Conservation (phyloP, 2,797 vertebrate genomes). For the Xenops minutus region DNA sequence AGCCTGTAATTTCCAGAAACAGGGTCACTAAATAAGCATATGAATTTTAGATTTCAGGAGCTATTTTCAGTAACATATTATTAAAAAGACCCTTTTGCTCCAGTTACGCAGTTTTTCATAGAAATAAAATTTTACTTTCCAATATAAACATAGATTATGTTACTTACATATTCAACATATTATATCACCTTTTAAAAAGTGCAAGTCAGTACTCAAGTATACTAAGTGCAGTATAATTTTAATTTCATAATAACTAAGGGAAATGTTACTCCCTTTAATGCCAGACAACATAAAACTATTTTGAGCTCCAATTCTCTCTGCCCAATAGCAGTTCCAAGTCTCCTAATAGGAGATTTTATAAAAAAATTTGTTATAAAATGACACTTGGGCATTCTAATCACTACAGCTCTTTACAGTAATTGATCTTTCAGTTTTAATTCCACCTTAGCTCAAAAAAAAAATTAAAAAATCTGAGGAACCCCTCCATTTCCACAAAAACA, state of each 20-base stretch:
- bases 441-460: neutral
- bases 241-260: neutral
- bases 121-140: neutral
- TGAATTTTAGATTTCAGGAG: neutral
- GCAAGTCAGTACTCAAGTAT: neutral
- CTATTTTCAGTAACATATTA: neutral
- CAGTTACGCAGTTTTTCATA: neutral
- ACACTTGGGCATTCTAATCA: neutral
- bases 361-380: neutral
- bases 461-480: too few relatives aligned
- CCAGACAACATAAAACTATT: neutral
- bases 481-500: neutral
- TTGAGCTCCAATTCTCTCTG: neutral
- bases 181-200: neutral
- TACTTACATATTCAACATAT: neutral
- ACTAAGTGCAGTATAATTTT: neutral
- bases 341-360: neutral
- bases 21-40: neutral
- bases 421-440: neutral
- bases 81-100: neutral
- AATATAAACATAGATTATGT: neutral
- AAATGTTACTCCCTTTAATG: neutral
- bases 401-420: neutral
- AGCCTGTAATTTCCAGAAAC: neutral
- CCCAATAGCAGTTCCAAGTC: neutral